phyloP scores from a whole-genome alignment of 2,797 vertebrate genomes.

The Anguilla megastoma region DNA sequence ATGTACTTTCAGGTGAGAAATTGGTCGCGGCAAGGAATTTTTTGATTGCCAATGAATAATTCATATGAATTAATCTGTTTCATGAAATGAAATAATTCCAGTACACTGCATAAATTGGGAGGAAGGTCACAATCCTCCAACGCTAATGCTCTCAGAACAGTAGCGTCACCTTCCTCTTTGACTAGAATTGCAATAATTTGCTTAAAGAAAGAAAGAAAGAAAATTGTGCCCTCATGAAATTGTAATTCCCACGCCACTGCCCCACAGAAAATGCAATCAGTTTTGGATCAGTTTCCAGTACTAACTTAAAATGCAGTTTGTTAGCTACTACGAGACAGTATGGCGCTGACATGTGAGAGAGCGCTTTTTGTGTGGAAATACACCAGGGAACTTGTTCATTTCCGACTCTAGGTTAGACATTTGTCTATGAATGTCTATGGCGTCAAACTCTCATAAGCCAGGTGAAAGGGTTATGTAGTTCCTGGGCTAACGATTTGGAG shows the following conservation, averaged over 20 bases:
- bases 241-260: not conserved
- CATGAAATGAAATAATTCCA: not conserved
- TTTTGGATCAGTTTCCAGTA: not conserved
- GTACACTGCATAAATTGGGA: not conserved
- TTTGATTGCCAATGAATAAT: constrained; percentile 7
- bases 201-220: not conserved
- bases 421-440: not conserved
- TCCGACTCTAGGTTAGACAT: not conserved
- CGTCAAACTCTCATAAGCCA: not conserved
- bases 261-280: not conserved
- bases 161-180: not conserved
- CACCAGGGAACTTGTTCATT: not conserved
- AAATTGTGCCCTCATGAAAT: not conserved
- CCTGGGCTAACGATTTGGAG: not conserved
- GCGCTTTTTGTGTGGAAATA: not conserved
- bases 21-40: not conserved
- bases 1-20: constrained; percentile 10
- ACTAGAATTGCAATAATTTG: not conserved
- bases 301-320: not conserved
- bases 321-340: not conserved
- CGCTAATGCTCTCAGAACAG: not conserved
- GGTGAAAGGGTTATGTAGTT: not conserved
- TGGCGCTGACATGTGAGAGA: not conserved
- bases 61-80: constrained; percentile 15
- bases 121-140: not conserved